Evolutionary conservation across 2,113 vertebrate genomes (phyloP), one percentile per base, ranked within the genome.

Genomic region (cattle (Bos taurus)): DNA sequence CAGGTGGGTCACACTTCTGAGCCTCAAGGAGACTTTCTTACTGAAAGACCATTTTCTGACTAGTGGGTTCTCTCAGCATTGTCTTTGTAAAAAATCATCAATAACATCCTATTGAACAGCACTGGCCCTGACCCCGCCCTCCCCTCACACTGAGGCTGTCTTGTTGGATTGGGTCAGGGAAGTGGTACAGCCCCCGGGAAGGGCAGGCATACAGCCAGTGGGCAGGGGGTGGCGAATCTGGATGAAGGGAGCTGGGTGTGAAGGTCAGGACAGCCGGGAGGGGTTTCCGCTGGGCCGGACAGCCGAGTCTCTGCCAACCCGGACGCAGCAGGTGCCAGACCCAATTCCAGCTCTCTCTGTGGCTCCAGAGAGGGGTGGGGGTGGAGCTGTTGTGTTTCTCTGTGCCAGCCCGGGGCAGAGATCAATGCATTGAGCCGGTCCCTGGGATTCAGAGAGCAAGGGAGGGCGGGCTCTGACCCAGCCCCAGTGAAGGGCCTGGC

Each of bases 281-380:
- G 88, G 19, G 23, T 57, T 91, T 92, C 87, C 23, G 9, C 81
- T 71, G 46, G 88, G 87, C 85, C 1, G 33, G 52, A 15, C 81
- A 59, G 85, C 91, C 82, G 64, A 1, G 1, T 19, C 88, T 57
- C 71, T 98, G 97, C 96, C 97, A 93, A 64, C 93, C 95, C 87
- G 5, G 93, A 84, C 21, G 43, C 86, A 57, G 78, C 33, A 40
- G 92, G 90, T 93, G 95, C 97, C 96, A 97, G 96, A 43, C 90
- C 64, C 62, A 60, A 7, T 94, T 93, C 96, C 90, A 33, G 84
- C 91, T 86, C 48, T 62, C 80, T 60, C 95, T 59, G 56, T 15
- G 60, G 95, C 71, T 91, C 92, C 48, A 36, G 93, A 48, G 86
- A 87, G 60, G 89, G 77, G 19, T 71, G 19, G 64, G 60, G 85